phyloP scores from a whole-genome alignment of 2,113 vertebrate species.

The Litocranius walleri region DNA sequence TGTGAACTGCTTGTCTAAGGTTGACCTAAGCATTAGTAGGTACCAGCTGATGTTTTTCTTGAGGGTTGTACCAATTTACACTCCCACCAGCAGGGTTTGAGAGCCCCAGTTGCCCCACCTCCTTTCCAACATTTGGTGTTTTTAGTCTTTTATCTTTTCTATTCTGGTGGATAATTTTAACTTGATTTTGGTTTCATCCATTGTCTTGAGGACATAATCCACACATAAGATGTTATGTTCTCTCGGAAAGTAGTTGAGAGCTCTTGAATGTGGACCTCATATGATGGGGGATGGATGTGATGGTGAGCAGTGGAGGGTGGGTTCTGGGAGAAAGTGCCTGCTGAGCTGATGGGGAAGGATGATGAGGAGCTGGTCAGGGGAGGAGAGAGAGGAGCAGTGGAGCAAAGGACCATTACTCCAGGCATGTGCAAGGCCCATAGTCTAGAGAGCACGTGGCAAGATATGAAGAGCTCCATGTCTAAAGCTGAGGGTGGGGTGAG shows the following conservation, averaged over 20 bases:
- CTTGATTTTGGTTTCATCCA: not conserved
- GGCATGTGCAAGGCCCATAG: not conserved
- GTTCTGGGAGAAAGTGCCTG: not conserved
- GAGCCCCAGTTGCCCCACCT: not conserved
- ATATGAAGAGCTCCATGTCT: not conserved
- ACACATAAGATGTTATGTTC: not conserved
- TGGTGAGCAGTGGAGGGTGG: not conserved
- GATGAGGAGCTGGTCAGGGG: not conserved
- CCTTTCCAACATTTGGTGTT: not conserved
- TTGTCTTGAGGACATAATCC: not conserved
- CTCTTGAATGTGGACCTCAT: not conserved
- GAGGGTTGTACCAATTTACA: not conserved
- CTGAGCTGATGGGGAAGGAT: not conserved
- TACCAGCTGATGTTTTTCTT: not conserved
- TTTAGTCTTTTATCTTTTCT: not conserved
- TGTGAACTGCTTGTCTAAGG: not conserved
- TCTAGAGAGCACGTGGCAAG: not conserved
- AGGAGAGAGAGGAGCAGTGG: not conserved
- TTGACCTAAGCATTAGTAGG: not conserved
- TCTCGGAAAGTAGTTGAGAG: not conserved
- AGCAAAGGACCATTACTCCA: not conserved
- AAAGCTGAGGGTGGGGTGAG: not conserved
- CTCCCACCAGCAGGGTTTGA: not conserved
- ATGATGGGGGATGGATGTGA: not conserved
- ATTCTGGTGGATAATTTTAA: not conserved